Conservation (phyloP, 2,113 vertebrate genomes). For the Spilogale gracilis region DNA sequence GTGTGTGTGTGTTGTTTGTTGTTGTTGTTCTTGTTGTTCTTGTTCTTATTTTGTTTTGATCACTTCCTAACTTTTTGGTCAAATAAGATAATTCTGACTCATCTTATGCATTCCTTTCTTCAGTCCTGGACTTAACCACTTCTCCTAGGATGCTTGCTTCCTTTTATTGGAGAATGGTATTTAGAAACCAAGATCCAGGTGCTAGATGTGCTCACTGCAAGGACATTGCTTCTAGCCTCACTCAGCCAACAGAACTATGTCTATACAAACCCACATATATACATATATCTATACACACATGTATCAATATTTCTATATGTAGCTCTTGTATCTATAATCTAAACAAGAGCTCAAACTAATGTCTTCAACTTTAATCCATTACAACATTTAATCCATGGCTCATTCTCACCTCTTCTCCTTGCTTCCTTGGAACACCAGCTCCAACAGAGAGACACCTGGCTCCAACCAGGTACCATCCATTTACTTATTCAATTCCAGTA, state of each 20-base stretch:
- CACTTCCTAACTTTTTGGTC: neutral
- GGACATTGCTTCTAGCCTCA: neutral
- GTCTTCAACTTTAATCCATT: neutral
- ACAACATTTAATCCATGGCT: neutral
- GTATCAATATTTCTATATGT: neutral
- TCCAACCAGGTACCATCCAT: neutral
- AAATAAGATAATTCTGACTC: neutral
- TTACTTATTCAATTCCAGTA: neutral
- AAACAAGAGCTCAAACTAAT: neutral
- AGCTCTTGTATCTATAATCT: neutral
- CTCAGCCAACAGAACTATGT: neutral
- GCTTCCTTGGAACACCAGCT: neutral
- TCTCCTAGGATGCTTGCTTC: neutral
- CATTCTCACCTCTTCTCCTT: neutral
- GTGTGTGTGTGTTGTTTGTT: neutral
- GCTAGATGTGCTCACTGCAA: neutral
- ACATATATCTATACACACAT: no score
- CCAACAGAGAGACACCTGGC: neutral
- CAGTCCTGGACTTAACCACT: neutral
- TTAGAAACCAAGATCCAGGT: neutral
- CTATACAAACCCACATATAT: no score
- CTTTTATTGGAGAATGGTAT: neutral
- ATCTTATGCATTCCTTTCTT: neutral
- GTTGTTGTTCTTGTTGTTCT: neutral
- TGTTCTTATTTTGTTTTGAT: neutral